Evolutionary conservation across 2,113 vertebrate genomes (phyloP), one percentile per base, ranked within the genome.

Genomic region (Clinocottus analis): DNA sequence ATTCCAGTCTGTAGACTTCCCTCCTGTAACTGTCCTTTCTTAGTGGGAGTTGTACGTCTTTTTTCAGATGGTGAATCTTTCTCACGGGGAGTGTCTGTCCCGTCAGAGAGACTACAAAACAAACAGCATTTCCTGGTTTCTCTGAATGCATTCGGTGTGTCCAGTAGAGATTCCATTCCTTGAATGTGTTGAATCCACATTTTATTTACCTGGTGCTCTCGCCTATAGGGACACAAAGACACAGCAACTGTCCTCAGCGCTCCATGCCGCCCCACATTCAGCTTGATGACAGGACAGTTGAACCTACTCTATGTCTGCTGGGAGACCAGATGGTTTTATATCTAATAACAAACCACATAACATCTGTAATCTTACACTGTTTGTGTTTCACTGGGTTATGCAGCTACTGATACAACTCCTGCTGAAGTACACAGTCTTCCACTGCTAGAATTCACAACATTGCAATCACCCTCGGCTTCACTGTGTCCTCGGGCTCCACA

Each of bases 41-140:
- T 21, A 29, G 47, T 29, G 25, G 61, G 49, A 65, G 25, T 7
- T 19, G 60, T 14, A 62, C 1, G 3, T 64, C 41, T 64, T 45
- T 58, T 35, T 49, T 33, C 21, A 17, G 47, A 27, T 39, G 4
- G 14, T 25, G n/a, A 53, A 19, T 33, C 35, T 23, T 63, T 66
- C 16, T 53, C 45, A 39, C 33, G 4, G 10, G 19, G 19, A 51
- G 45, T 29, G 35, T 63, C 33, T 39, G 17, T 39, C 43, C 16
- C 43, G 43, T 19, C 43, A 19, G 43, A 47, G 43, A 47, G 43
- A 45, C 14, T 45, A 16, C 5, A 66, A 5, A 31, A 39, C 25
- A 58, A 11, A 35, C 37, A 7, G 33, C 21, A 21, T 41, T 33
- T 67, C 19, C 70, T 72, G 41, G 62, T 80, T 41, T 49, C 9